Evolutionary conservation across 2,797 vertebrate genomes (phyloP), one percentile per base, ranked within the genome.

Genomic region (Spea hammondii): DNA sequence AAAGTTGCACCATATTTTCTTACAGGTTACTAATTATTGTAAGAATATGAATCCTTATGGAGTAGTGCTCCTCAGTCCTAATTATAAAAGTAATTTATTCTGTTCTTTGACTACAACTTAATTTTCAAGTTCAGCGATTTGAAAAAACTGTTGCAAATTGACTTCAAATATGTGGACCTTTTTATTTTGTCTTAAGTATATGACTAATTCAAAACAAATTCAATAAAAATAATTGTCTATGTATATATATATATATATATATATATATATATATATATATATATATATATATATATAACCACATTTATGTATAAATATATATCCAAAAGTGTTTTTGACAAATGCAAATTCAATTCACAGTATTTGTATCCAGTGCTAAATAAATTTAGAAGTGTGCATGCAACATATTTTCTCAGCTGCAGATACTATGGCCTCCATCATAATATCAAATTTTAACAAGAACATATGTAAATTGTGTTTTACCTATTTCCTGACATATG

Each of bases 21-120:
- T 14, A 47, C 49, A 72, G 69, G 6, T 77, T 72, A 65, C 55
- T 54, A 68, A 77, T 72, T 64, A 81, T 60, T 77, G 54, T 44
- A 49, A 17, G 65, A 69, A 77, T 72, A 72, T 49, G 62, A 81
- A 77, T 77, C 79, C 74, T 72, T 64, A 59, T 69, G 70, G 79
- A 81, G 70, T 77, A 73, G 57, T 48, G 57, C 74, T 65, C 70
- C 72, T 81, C 68, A 67, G 62, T 72, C 70, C 60, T 76, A 80
- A 80, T 76, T 81, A 81, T 77, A 81, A 81, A 68, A 77, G 74
- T 77, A 77, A 81, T 81, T 81, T 81, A 77, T 77, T 77, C 77
- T 77, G 64, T 68, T 81, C 74, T 77, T 62, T 72, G 74, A 72
- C 68, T 77, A 72, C 74, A 77, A 73, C 62, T 70, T 77, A 77